Percentiles rank a stretch among this genome's conserved stretches.
Conservation (phyloP, 2,888 invertebrate genomes). For the Auanema freiburgensis region DNA sequence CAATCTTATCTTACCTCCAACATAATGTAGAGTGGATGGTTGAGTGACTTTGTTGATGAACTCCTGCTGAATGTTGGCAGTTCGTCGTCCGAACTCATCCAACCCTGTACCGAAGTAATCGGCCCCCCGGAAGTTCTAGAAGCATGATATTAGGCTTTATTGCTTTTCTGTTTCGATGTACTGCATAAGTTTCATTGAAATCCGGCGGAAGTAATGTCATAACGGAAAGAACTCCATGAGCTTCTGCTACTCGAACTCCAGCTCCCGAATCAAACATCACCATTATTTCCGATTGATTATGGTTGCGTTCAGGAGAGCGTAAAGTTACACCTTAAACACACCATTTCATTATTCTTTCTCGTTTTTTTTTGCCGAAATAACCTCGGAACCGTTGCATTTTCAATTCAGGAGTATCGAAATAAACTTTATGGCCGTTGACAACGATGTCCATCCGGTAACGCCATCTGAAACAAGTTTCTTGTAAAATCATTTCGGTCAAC, state of each 20-base stretch:
- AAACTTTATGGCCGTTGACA: conserved; percentile 81
- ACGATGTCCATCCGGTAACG: conserved; percentile 79
- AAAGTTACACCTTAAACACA: conserved; percentile 75
- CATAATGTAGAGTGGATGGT: conserved; percentile 39
- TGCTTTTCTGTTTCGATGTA: conserved; percentile 10
- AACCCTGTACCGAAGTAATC: conserved; percentile 43
- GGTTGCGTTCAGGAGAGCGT: conserved; percentile 83
- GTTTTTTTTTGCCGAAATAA: conserved; percentile 63
- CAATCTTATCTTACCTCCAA: conserved; percentile 29
- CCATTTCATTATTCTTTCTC: not conserved
- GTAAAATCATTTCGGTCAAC: conserved; percentile 75
- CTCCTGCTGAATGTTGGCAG: conserved; percentile 27
- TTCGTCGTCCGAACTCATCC: conserved; percentile 32
- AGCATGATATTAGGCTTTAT: conserved; percentile 17
- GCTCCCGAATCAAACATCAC: conserved; percentile 92
- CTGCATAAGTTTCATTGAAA: conserved; percentile 65
- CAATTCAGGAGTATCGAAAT: conserved; percentile 83
- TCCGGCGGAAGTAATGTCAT: conserved; percentile 50
- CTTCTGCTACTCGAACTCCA: conserved; percentile 87
- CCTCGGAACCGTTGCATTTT: conserved; percentile 89
- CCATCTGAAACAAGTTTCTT: conserved; percentile 86
- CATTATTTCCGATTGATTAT: conserved; percentile 90
- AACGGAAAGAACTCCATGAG: conserved; percentile 73
- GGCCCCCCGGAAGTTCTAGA: conserved; percentile 31
- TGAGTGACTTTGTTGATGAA: conserved; percentile 17